A percentile compares a stretch with the other conserved stretches of the same genome.
These are phyloP conservation scores for Metridium senile DNA, from an alignment of 92 coral and sea anemone species.

Conservation along the genomic window DNA sequence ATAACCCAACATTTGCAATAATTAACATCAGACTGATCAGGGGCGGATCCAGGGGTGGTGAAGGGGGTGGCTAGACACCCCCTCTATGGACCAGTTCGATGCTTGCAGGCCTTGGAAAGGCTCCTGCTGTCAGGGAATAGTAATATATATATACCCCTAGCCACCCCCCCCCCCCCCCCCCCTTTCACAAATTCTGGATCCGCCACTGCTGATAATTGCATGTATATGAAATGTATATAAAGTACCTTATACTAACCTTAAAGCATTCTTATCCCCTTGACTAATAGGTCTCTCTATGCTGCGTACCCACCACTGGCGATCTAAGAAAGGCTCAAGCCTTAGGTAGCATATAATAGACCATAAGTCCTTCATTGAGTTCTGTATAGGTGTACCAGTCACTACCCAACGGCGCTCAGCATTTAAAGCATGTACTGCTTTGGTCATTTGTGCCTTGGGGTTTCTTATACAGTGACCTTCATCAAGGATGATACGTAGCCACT, in stretches of 20 bases:
- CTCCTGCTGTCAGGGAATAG: too few relatives aligned
- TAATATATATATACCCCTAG: too few relatives aligned
- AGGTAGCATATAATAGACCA: slow-evolving; percentile 80
- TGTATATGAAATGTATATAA: background rate
- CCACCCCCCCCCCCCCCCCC: too few relatives aligned
- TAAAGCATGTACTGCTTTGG: slow-evolving; percentile 77
- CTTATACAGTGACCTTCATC: slow-evolving; percentile 88
- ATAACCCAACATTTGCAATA: too few relatives aligned
- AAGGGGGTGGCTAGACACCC: too few relatives aligned
- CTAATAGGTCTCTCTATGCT: slow-evolving; percentile 76
- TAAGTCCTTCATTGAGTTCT: slow-evolving; percentile 83
- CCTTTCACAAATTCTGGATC: too few relatives aligned
- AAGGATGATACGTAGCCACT: slow-evolving; percentile 73
- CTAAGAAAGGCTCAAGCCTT: slow-evolving; percentile 77
- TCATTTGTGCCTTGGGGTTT: slow-evolving; percentile 76
- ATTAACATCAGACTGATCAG: too few relatives aligned
- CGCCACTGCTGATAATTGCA: too few relatives aligned
- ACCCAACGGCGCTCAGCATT: slow-evolving; percentile 81
- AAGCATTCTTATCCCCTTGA: slow-evolving; percentile 61
- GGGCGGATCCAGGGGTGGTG: too few relatives aligned
- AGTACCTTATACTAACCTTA: slow-evolving; percentile 2
- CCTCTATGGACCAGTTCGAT: too few relatives aligned
- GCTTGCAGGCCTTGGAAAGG: too few relatives aligned
- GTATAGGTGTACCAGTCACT: slow-evolving; percentile 83
- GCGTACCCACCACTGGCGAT: slow-evolving; percentile 89